Evolutionary conservation across 2,888 invertebrate genomes (phyloP), one percentile per base, ranked within the genome.

Genomic region (Cantharis flavilabris): DNA sequence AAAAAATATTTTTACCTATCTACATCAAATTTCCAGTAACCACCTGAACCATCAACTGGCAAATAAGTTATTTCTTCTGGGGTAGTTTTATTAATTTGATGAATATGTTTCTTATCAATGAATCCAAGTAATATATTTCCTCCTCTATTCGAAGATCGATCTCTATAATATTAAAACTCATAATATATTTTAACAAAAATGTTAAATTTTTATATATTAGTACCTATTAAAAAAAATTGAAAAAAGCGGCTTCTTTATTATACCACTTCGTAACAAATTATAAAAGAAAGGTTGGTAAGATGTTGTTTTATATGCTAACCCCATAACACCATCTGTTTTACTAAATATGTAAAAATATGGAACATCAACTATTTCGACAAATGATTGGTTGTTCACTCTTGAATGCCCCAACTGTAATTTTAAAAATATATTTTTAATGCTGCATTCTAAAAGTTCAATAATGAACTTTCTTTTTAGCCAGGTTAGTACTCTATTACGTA

Each of bases 311-410:
- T 91, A 92, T 2, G 90, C 93, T 86, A 94, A 88, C 64, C 94
- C 94, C 63, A 95, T 88, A 76, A 95, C 91, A 9, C 95, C 93
- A 87, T 95, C 95, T 82, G 93, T 93, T 87, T 92, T 93, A 73
- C 91, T 92, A 65, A 92, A 91, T 14, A 92, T 88, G 85, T 93
- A 93, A 2, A 91, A 89, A 62, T 91, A 90, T 2, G 94, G 94
- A 83, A 95, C 90, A 75, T 89, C 87, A 0, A 90, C 89, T 77
- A 94, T 93, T 87, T 95, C 94, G 14, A 93, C 92, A 88, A 95
- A 94, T n/a, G 91, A 91, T 86, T 94, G 94, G 73, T 90, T 88
- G 76, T 88, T 87, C 3, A 93, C 89, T 79, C 89, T 87, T 5
- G 92, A 82, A 78, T 90, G 90, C 1, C 90, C 90, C 73, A 93